phyloP scores from a whole-genome alignment of 2,113 vertebrate genomes.

The Cavia aperea region DNA sequence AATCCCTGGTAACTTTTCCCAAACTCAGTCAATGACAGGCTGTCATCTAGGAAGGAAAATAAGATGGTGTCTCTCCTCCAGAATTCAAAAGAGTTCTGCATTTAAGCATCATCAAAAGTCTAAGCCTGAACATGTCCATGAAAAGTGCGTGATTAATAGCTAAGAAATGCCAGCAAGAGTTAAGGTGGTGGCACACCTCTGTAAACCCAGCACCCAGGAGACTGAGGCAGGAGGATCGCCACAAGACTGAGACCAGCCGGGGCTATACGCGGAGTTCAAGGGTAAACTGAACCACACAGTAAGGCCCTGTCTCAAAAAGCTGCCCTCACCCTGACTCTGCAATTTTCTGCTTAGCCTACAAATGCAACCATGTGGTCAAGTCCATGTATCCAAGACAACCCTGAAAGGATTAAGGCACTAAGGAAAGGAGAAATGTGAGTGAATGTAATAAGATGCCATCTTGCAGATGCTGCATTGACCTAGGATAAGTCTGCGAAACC shows the following conservation, averaged over 20 bases:
- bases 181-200: background rate
- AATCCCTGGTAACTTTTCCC: background rate
- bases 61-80: background rate
- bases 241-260: background rate
- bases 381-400: conserved; percentile 34
- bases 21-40: background rate
- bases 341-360: conserved; percentile 53
- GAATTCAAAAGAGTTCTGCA: conserved; percentile 4
- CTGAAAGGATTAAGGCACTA: background rate
- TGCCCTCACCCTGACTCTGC: background rate
- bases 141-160: conserved; percentile 45
- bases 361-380: conserved; percentile 56
- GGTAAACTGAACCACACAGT: background rate
- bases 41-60: conserved; percentile 16
- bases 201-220: background rate
- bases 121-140: background rate
- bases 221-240: background rate
- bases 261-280: background rate
- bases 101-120: background rate
- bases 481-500: background rate
- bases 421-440: background rate
- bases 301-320: background rate
- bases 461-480: background rate
- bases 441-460: background rate
- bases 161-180: background rate